Evolutionary conservation across 1,140 invertebrate species (phyloP).

Genomic region (Rhopalosiphum padi): DNA sequence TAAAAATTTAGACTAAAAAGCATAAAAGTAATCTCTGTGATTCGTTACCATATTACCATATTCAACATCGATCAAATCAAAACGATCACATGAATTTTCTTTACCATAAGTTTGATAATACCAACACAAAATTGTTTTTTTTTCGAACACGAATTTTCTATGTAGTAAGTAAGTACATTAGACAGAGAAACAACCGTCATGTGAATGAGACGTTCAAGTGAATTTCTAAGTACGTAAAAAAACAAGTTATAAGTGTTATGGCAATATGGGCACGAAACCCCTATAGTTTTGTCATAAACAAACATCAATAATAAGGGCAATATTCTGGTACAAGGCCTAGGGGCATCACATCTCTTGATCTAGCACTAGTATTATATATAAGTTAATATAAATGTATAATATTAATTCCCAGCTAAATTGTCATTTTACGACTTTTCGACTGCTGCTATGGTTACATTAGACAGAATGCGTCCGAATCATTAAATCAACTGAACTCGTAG

Average conservation of each 20-base stretch:
- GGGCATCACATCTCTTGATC: not conserved
- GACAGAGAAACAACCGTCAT: not conserved
- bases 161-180: too few species aligned
- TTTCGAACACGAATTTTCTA: not conserved
- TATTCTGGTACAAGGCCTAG: not conserved
- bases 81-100: not conserved
- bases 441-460: constrained; percentile 1
- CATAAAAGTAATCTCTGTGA: not conserved
- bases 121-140: not conserved
- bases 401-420: not conserved
- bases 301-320: not conserved
- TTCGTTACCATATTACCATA: not conserved
- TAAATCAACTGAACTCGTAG: not conserved
- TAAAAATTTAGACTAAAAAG: not conserved
- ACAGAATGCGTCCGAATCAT: not conserved
- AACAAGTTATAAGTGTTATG: not conserved
- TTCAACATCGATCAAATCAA: not conserved
- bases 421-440: not conserved
- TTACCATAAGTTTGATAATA: not conserved
- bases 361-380: not conserved
- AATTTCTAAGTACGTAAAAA: not conserved
- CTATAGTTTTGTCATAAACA: not conserved
- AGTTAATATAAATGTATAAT: not conserved
- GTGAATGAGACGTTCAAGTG: not conserved
- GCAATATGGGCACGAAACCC: not conserved